Conservation (phyloP, 2,797 vertebrate species). For the Pseudotriccus pelzelni region DNA sequence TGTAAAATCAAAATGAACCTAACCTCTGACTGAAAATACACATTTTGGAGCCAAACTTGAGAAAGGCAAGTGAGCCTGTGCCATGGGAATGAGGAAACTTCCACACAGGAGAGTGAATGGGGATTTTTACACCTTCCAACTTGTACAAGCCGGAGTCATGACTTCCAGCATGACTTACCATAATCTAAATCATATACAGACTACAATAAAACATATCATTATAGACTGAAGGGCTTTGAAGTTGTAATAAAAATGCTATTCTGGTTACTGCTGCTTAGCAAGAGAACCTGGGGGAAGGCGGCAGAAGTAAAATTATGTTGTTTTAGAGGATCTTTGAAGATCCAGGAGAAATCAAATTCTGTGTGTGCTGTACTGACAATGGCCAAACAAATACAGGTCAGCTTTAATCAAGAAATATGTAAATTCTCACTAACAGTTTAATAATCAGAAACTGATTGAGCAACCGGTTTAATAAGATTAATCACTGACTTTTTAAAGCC, state of each 20-base stretch:
- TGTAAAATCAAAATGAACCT: not conserved
- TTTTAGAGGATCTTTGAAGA: not conserved
- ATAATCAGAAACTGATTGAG: not conserved
- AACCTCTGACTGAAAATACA: not conserved
- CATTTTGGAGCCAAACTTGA: not conserved
- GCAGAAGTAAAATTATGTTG: not conserved
- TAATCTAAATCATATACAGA: not conserved
- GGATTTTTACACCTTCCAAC: not conserved
- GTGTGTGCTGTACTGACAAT: fast-evolving
- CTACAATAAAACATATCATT: not conserved
- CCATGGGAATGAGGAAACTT: not conserved
- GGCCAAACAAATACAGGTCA: not conserved
- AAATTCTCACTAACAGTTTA: not conserved
- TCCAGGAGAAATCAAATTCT: not conserved
- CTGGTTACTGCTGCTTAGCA: not conserved
- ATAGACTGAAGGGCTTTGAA: not conserved
- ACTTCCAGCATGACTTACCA: not conserved
- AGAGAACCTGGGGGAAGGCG: not conserved
- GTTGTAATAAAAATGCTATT: not conserved
- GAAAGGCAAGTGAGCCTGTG: not conserved
- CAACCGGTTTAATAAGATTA: not conserved
- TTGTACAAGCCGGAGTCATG: not conserved
- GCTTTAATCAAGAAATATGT: not conserved
- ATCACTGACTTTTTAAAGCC: not conserved
- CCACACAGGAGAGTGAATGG: not conserved